Conservation (phyloP, 2,113 vertebrate species). For the Sander lucioperca region DNA sequence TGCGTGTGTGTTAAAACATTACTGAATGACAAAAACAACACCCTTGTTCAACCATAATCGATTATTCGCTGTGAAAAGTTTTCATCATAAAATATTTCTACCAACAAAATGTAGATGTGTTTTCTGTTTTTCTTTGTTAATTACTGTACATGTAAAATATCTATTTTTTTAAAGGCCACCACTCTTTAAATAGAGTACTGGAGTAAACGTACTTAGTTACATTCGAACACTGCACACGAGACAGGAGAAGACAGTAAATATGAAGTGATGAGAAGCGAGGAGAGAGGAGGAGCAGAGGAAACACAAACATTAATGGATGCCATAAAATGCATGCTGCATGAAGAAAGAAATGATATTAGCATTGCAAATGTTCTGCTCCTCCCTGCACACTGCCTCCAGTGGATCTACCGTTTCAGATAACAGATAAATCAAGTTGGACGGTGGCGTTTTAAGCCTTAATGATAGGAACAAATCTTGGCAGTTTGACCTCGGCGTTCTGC, state of each 20-base stretch:
- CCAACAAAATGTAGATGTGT: background rate
- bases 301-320: constrained; percentile 46
- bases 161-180: too few relatives aligned
- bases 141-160: too few relatives aligned
- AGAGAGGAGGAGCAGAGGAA: constrained; percentile 11
- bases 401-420: background rate
- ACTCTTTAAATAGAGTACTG: too few relatives aligned
- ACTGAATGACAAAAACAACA: background rate
- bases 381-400: background rate
- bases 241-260: background rate
- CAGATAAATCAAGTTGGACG: constrained; percentile 16
- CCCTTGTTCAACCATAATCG: background rate
- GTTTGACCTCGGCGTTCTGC: too few relatives aligned
- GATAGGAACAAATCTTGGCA: too few relatives aligned
- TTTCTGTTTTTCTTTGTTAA: too few relatives aligned
- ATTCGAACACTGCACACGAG: too few relatives aligned
- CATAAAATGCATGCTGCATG: constrained; percentile 41
- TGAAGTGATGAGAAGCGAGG: background rate
- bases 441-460: background rate
- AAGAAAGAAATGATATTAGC: constrained; percentile 49
- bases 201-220: too few relatives aligned
- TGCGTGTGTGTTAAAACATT: too few relatives aligned
- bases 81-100: background rate
- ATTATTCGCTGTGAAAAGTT: background rate
- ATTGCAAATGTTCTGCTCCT: constrained; percentile 47